Percentiles rank a stretch among this genome's conserved stretches.
Conservation (phyloP, 2,888 invertebrate genomes). For the Diarsia dahlii region DNA sequence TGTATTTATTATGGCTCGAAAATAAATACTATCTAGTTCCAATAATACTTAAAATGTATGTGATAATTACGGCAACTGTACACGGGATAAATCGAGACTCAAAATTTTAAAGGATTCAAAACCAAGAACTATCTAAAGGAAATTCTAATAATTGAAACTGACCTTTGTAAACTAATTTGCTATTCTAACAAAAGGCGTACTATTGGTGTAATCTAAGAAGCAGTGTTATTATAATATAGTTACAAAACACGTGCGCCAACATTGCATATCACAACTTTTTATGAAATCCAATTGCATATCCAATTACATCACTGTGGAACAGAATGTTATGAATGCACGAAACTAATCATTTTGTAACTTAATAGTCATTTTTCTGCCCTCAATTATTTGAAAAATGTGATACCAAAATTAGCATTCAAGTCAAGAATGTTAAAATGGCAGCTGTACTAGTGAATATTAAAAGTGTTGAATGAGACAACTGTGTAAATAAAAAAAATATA, state of each 20-base stretch:
- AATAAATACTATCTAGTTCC: not conserved
- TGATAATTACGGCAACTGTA: not conserved
- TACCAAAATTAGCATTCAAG: not conserved
- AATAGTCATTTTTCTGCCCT: slow-evolving; percentile 3
- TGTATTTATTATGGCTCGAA: not conserved
- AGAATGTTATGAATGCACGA: slow-evolving; percentile 13
- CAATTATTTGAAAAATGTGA: not conserved
- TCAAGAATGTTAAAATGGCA: slow-evolving; percentile 13
- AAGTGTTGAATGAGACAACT: slow-evolving; percentile 26
- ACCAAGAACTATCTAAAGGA: not conserved
- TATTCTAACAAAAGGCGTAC: slow-evolving; percentile 17
- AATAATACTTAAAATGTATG: not conserved
- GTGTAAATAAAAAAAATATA: slow-evolving; percentile 31
- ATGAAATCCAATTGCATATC: slow-evolving; percentile 32
- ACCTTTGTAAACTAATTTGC: slow-evolving; percentile 22
- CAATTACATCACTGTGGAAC: slow-evolving; percentile 31
- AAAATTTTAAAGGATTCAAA: not conserved
- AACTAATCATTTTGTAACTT: slow-evolving; percentile 21
- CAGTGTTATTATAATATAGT: not conserved
- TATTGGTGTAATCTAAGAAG: not conserved
- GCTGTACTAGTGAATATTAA: not conserved
- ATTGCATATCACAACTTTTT: slow-evolving; percentile 13
- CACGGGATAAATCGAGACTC: not conserved
- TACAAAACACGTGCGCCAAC: not conserved
- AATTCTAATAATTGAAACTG: slow-evolving; percentile 1